Evolutionary conservation across 1,140 invertebrate species (phyloP), one percentile per base, ranked within the genome.

Genomic region (Melipona quadrifasciata): DNA sequence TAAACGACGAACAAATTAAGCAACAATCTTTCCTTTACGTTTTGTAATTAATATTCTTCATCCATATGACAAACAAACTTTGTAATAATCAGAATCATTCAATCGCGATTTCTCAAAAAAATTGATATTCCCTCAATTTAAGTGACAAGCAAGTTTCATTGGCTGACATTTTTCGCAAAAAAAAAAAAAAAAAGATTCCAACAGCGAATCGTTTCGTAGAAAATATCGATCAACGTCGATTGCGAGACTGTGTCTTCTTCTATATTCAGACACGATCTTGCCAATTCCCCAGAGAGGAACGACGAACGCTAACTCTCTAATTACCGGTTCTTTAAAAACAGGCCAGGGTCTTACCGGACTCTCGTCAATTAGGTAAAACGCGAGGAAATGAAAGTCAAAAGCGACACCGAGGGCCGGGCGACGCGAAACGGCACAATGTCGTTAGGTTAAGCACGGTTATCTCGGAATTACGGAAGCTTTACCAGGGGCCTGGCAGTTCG

Each of bases 161-260:
- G 39, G 6, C 8, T 47, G 39, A 47, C 8, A 47, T 47, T 47
- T 47, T 47, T 10, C 39, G 8, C 39, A 47, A 10, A 47, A 47
- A 31, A 31, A 31, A 31, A 31, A 31, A 31, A 31, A 31, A 31
- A 31, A 47, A 47, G 8, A 0, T 47, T 47, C 39, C 8, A 47
- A 47, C 39, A n/a, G 61, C 17, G n/a, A 21, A 51, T 16, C 53
- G 72, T 11, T 27, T 47, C 24, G 24, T 55, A 51, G 64, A 68
- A 80, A 80, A 70, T 70, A 34, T 80, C 77, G 77, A 31, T 70
- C 77, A 64, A 55, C n/a, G 34, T 27, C 39, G 61, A 78, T 78
- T 39, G 24, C 24, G 65, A 53, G 65, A 70, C 1, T 10, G 57
- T 57, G 64, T 24, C 21, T 24, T 58, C 21, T 39, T 16, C 34